Evolutionary conservation across 2,113 vertebrate genomes (phyloP).

Genomic region (Cyphomyrus plagiostoma): DNA sequence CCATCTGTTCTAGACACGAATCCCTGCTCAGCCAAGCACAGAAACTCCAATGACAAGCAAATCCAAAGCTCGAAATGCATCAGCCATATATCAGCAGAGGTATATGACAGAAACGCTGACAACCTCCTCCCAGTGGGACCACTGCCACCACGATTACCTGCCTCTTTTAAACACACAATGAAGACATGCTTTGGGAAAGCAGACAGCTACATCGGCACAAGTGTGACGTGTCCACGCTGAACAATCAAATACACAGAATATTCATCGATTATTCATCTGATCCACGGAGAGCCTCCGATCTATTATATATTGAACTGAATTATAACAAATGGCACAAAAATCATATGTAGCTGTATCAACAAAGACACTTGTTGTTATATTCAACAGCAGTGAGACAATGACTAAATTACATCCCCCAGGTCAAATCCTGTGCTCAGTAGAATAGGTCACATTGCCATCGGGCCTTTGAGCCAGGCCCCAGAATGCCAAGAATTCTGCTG

Average conservation of each 20-base stretch:
- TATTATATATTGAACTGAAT: not conserved
- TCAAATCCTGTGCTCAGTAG: not conserved
- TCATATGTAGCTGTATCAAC: not conserved
- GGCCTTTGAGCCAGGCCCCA: not conserved
- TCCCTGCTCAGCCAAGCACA: slow-evolving; percentile 7
- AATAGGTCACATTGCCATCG: not conserved
- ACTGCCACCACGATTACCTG: not conserved
- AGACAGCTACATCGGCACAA: not conserved
- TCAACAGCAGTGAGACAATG: not conserved
- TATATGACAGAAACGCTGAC: not conserved
- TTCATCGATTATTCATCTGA: not conserved
- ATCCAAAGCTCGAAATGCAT: not conserved
- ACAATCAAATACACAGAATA: not conserved
- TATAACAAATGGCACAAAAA: not conserved
- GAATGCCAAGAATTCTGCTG: not conserved
- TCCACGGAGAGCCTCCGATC: not conserved
- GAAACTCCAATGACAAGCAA: not conserved
- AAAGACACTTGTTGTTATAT: not conserved
- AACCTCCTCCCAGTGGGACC: not conserved
- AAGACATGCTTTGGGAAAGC: not conserved
- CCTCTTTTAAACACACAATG: not conserved
- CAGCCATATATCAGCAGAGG: not conserved
- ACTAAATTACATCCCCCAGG: not conserved
- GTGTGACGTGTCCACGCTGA: not conserved
- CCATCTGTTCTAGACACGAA: slow-evolving; percentile 11